Conservation (phyloP, 2,888 invertebrate species). For the Agrypnus murinus region DNA sequence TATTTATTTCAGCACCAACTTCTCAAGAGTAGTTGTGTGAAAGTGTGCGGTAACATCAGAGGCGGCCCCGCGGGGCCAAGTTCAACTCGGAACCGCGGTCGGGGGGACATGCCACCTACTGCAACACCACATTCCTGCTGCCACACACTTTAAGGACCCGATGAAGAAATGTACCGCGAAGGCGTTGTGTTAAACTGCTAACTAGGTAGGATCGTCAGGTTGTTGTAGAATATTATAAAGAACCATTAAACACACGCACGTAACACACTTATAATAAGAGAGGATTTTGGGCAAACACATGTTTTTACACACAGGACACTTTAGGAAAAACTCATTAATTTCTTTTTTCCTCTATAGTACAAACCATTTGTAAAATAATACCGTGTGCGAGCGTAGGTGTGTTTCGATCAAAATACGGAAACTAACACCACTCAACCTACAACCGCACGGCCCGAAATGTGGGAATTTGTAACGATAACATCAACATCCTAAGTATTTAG, state of each 20-base stretch:
- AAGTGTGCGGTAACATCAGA: conserved; percentile 68
- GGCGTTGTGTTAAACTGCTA: conserved; percentile 72
- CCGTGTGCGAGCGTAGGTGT: too few relatives aligned
- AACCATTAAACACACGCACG: too few relatives aligned
- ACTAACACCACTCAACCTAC: neutral
- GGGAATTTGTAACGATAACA: conserved; percentile 69
- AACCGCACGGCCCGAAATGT: conserved; percentile 14
- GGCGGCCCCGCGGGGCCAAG: conserved; percentile 50
- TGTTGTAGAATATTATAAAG: too few relatives aligned
- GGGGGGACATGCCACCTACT: conserved; percentile 47
- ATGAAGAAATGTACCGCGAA: conserved; percentile 30
- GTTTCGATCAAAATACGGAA: too few relatives aligned
- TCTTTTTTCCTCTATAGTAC: too few relatives aligned
- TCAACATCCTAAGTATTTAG: conserved; percentile 47
- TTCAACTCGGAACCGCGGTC: conserved; percentile 27
- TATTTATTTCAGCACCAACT: too few relatives aligned
- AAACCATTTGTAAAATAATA: too few relatives aligned
- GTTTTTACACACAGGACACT: too few relatives aligned
- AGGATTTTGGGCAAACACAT: too few relatives aligned
- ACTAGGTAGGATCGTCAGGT: conserved; percentile 66
- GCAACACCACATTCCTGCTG: conserved; percentile 51
- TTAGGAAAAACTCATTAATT: too few relatives aligned
- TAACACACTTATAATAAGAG: too few relatives aligned
- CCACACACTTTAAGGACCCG: conserved; percentile 41
- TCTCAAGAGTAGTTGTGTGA: neutral